Evolutionary conservation across 2,888 invertebrate genomes (phyloP).

Genomic region (Peribatodes rhomboidaria): DNA sequence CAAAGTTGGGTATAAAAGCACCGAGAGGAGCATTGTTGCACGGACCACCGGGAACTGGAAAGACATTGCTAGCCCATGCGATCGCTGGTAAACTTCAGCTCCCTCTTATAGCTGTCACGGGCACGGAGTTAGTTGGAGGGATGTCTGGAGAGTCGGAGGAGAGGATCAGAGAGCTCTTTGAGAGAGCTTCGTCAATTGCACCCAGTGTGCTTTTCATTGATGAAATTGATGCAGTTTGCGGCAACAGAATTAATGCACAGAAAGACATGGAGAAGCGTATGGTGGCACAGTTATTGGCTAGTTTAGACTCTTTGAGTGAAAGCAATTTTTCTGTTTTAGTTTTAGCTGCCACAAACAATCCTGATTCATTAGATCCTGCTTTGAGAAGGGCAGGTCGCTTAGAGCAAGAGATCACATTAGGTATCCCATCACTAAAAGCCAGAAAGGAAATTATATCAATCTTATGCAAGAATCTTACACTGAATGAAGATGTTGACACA

Average conservation of each 20-base stretch:
- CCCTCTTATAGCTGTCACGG: constrained; percentile 94
- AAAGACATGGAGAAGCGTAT: constrained; percentile 98
- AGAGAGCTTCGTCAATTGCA: constrained; percentile 90
- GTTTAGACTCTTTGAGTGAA: constrained; percentile 92
- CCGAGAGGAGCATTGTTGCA: constrained; percentile 97
- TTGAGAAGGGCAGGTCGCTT: constrained; percentile 96
- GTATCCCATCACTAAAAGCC: constrained; percentile 95
- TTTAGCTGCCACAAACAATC: constrained; percentile 98
- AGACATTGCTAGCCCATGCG: constrained; percentile 93
- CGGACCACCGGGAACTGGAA: constrained; percentile 98
- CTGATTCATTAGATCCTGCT: constrained; percentile 97
- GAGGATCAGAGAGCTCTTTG: constrained; percentile 96
- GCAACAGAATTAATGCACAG: constrained; percentile 95
- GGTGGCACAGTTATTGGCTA: constrained; percentile 96
- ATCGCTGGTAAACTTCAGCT: constrained; percentile 95
- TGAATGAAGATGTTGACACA: constrained; percentile 91
- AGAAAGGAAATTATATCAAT: constrained; percentile 92
- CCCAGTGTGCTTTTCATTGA: constrained; percentile 97
- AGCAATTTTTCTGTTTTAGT: constrained; percentile 90
- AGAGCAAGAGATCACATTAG: constrained; percentile 96
- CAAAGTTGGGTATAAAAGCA: constrained; percentile 93
- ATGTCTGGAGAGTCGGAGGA: constrained; percentile 98
- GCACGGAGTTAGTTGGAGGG: constrained; percentile 97
- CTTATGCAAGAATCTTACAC: constrained; percentile 90
- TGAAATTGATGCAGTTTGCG: constrained; percentile 98